These are phyloP conservation scores for Spea multiplicata DNA, from an alignment of 2,113 vertebrate genomes.

Conservation along the genomic window DNA sequence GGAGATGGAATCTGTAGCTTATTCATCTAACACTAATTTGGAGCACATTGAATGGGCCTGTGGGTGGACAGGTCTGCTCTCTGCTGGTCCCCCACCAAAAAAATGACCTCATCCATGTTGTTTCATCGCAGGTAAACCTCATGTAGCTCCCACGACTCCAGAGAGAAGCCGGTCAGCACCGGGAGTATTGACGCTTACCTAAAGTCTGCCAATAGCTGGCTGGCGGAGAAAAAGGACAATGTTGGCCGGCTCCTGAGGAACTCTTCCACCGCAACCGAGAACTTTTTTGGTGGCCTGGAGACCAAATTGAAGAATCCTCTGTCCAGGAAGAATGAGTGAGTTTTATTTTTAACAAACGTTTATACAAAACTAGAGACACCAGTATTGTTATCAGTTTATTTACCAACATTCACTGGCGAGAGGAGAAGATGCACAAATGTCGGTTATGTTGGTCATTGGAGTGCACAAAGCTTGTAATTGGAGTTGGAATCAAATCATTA, in stretches of 20 bases:
- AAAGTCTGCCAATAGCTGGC: constrained; percentile 88
- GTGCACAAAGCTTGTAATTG: not conserved
- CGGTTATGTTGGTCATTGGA: no score
- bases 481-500: no score
- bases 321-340: constrained; percentile 75
- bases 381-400: not conserved
- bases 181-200: constrained; percentile 82
- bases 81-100: not conserved
- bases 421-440: not conserved
- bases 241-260: constrained; percentile 86
- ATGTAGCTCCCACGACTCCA: constrained; percentile 71
- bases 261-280: constrained; percentile 74
- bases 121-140: constrained; percentile 69
- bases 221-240: constrained; percentile 86
- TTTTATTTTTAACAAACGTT: not conserved
- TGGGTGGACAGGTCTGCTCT: not conserved
- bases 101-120: rapidly evolving
- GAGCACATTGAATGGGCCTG: no score
- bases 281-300: constrained; percentile 90
- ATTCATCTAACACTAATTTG: no score
- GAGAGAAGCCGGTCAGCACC: constrained; percentile 69
- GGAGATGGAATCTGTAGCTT: no score
- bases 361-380: not conserved
- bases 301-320: constrained; percentile 82
- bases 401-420: not conserved